Base-by-base conservation (phyloP, 1,140 invertebrate species). In the Homarus americanus region DNA sequence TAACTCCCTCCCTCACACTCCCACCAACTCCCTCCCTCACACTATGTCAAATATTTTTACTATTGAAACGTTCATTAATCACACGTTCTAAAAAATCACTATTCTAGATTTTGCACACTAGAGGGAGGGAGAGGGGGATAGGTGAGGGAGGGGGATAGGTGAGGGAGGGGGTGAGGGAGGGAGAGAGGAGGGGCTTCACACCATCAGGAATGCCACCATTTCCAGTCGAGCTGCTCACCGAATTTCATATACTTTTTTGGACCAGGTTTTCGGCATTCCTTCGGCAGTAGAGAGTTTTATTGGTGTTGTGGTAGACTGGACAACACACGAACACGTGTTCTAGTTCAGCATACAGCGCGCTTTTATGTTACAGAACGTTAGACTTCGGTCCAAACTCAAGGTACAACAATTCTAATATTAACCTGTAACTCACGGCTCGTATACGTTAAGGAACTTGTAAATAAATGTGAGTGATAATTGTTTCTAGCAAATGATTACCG, bases 211-310 rank as follows among this genome's bases (percentile, higher is more conserved):
- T 58, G 49, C 49, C 53, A 63, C 79, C 41, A 63, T 58, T 82
- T 66, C 53, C 63, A 34, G 49, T 82, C 79, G 49, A 24, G 49
- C 20, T 63, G 32, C 41, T 2, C 49, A 34, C 32, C 63, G 79
- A 82, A 82, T 82, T 82, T 63, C 79, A 82, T 38, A 34, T 28
- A 63, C 53, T 34, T 82, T 82, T 80, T 53, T 82, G 53, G 20
- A 53, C 38, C 34, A 36, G 20, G 53, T 63, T 82, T 20, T 28
- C 79, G 20, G 79, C 79, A 82, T 82, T 82, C 79, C 41, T 82
- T 63, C n/a, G 9, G 2, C 38, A 5, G n/a, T 7, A 12, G 63
- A 32, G 63, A 69, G 32, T 69, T 69, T 69, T 69, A 69, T 32
- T 69, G 63, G 63, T 58, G 53, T 58, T 58, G 53, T 3, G 53